A percentile compares a stretch with the other conserved stretches of the same genome.
phyloP scores from a whole-genome alignment of 2,888 invertebrate species.

The Megaustenia siamemsis region DNA sequence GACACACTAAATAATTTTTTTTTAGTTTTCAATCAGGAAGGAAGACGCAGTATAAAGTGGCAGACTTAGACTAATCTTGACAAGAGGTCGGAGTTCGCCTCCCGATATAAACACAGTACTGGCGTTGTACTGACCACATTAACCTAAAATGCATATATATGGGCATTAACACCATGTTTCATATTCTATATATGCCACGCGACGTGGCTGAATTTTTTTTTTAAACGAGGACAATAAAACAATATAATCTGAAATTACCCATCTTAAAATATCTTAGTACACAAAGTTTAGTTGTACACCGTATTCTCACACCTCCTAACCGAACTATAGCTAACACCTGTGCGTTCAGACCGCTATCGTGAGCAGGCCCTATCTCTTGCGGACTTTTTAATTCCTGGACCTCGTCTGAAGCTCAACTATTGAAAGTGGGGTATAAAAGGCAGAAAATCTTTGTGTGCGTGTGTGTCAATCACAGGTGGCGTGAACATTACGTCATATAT shows the following conservation, averaged over 20 bases:
- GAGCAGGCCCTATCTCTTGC: not conserved
- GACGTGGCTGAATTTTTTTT: too few relatives aligned
- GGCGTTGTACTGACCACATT: too few relatives aligned
- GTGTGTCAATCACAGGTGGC: not conserved
- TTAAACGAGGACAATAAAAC: too few relatives aligned
- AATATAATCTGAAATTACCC: not conserved
- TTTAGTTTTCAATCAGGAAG: too few relatives aligned
- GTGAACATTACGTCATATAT: slow-evolving; percentile 9
- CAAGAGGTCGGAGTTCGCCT: too few relatives aligned
- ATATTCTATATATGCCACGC: too few relatives aligned
- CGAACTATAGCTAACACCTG: slow-evolving; percentile 13
- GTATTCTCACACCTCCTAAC: slow-evolving; percentile 43
- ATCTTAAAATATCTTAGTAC: not conserved
- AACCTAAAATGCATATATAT: too few relatives aligned
- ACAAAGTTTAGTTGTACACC: slow-evolving; percentile 19
- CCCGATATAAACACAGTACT: too few relatives aligned
- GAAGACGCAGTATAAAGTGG: too few relatives aligned
- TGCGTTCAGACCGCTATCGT: slow-evolving; percentile 30
- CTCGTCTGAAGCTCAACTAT: not conserved
- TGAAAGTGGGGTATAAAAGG: not conserved
- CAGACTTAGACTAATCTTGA: too few relatives aligned
- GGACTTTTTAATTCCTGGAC: slow-evolving; percentile 1
- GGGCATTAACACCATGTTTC: too few relatives aligned
- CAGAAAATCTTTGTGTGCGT: not conserved
- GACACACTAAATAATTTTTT: too few relatives aligned